These are phyloP conservation scores for Xestia xanthographa DNA, from an alignment of 2,888 invertebrate species.

Conservation along the genomic window DNA sequence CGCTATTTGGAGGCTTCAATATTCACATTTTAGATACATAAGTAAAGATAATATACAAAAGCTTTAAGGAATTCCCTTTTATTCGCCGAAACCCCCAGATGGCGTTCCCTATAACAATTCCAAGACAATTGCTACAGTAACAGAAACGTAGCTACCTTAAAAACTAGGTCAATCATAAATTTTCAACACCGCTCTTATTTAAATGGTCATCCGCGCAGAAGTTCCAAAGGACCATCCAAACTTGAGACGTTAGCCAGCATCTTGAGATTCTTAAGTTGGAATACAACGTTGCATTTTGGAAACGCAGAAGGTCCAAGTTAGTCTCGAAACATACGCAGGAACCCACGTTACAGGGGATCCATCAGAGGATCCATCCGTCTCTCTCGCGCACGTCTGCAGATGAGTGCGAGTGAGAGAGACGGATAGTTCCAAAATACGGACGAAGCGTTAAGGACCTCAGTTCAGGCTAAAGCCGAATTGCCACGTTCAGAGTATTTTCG, in stretches of 20 bases:
- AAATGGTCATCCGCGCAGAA: slow-evolving; percentile 49
- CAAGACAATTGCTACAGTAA: slow-evolving; percentile 33
- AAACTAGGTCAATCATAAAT: slow-evolving; percentile 55
- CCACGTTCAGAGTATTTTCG: no score
- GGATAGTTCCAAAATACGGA: no score
- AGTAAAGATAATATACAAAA: not conserved
- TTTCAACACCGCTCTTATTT: slow-evolving; percentile 49
- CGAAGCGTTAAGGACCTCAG: no score
- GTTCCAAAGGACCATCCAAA: slow-evolving; percentile 49
- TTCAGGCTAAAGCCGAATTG: no score
- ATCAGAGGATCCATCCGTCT: no score
- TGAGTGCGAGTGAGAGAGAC: no score
- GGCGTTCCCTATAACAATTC: slow-evolving; percentile 34
- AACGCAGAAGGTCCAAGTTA: slow-evolving; percentile 27
- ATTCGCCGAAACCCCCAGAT: slow-evolving; percentile 16
- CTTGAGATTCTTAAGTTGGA: slow-evolving; percentile 32
- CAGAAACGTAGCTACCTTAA: slow-evolving; percentile 12
- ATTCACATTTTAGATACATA: no score
- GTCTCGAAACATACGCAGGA: no score
- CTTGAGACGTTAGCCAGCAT: slow-evolving; percentile 50
- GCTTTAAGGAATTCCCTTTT: slow-evolving; percentile 9
- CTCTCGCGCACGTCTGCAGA: no score
- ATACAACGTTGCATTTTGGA: not conserved
- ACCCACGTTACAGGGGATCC: no score
- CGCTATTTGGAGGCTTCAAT: no score